Evolutionary conservation across 30 jellyfish, hydroid and myxozoan genomes (phyloP), one percentile per base, ranked within the genome.

Genomic region (Pseudorhiza aurosa): DNA sequence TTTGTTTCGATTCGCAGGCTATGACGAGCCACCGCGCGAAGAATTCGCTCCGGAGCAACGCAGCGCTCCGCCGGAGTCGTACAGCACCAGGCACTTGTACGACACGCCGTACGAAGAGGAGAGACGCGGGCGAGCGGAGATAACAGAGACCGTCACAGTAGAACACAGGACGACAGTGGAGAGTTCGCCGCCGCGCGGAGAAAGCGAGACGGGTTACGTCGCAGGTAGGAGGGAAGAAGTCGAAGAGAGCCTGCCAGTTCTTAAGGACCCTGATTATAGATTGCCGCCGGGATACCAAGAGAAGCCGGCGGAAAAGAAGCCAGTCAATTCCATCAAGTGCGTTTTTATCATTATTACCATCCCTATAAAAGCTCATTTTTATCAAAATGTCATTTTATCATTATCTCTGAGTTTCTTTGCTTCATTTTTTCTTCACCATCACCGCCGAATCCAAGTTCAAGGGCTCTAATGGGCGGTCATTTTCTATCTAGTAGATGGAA

Each of bases 171-270:
- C 36, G 5, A 40, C 71, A 10, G 85, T 62, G 22, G 57, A 72
- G 39, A 57, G 79, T 51, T 40, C 79, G 14, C 15, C 31, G 44
- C 88, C 78, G 21, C 53, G 11, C 6, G 78, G 58, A 2, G 77
- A 59, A 39, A 68, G 28, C 3, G 69, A 40, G 22, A 57, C 89
- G 21, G 82, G 50, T 1, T 77, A 6, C 22, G 60, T 77, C 21
- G 32, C 62, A 14, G 89, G 89, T 1, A 58, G 27, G 49, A 11
- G 89, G 32, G 70, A 81, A 15, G 89, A 77, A 37, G 45, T 37
- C 24, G 82, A 82, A 26, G 86, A 75, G 26, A 88, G 84, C 36
- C 73, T 90, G 43, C 97, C 97, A 0, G 97, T 84, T 31, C 78
- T 90, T 27, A 77, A 77, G 6, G 97, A 90, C 58, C 96, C 97